phyloP scores from a whole-genome alignment of 2,797 vertebrate species.

The Bryconaethiops microstoma region DNA sequence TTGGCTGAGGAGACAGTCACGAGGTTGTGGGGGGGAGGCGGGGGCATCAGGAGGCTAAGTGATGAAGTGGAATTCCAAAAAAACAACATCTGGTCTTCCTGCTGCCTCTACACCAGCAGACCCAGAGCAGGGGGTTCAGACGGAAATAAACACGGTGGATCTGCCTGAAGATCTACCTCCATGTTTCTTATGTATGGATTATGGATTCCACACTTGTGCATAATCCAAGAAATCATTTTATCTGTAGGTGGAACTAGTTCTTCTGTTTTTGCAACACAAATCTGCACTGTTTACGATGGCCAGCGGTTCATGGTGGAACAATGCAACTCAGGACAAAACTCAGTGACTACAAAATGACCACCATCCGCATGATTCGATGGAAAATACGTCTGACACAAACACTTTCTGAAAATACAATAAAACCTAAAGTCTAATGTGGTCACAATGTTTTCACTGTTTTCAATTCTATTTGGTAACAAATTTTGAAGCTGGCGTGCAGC shows the following conservation, averaged over 20 bases:
- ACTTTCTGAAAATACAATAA: too few species aligned
- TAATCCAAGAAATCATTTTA: not conserved
- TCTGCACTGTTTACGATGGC: too few species aligned
- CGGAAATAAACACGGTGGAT: constrained; percentile 6
- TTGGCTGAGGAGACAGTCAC: constrained; percentile 34
- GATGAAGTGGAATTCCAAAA: constrained; percentile 76
- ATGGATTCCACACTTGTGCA: not conserved
- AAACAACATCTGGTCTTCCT: constrained; percentile 81
- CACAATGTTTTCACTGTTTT: too few species aligned
- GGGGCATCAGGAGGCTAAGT: constrained; percentile 72
- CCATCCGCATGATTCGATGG: too few species aligned
- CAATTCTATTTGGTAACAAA: too few species aligned
- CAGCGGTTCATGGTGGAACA: too few species aligned
- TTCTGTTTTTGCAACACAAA: too few species aligned
- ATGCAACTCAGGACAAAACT: too few species aligned
- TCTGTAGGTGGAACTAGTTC: not conserved
- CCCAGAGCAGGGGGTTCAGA: constrained; percentile 54
- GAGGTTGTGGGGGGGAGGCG: constrained; percentile 52
- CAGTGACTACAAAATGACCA: too few species aligned
- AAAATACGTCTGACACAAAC: too few species aligned
- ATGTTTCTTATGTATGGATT: not conserved
- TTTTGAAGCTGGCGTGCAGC: too few species aligned
- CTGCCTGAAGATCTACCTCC: not conserved
- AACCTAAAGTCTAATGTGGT: too few species aligned
- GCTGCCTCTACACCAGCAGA: constrained; percentile 70